phyloP scores from a whole-genome alignment of 2,888 invertebrate genomes.

The Tribolium freemani region DNA sequence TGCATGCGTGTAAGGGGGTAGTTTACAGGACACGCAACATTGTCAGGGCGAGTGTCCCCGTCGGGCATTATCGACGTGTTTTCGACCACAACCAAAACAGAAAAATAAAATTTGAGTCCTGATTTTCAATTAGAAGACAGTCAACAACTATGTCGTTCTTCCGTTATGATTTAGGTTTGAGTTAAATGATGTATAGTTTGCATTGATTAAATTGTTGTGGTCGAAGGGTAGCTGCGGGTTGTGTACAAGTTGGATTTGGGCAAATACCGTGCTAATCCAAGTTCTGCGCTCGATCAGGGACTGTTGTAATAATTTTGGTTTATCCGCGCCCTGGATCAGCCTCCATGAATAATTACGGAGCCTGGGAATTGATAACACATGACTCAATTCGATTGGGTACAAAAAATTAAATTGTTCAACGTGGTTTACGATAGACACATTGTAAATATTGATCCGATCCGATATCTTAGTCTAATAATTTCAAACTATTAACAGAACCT shows the following conservation, averaged over 20 bases:
- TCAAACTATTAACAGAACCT: too few relatives aligned
- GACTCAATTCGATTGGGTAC: neutral
- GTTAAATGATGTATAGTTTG: neutral
- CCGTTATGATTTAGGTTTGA: neutral
- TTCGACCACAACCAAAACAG: neutral
- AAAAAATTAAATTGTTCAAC: too few relatives aligned
- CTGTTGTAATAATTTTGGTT: conserved; percentile 12
- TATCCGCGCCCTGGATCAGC: conserved; percentile 5
- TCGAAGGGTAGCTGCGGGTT: neutral
- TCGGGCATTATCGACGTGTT: conserved; percentile 34
- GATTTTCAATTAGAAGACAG: neutral
- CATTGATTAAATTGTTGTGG: neutral
- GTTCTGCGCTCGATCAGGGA: neutral
- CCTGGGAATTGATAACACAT: conserved; percentile 1
- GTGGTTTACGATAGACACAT: too few relatives aligned
- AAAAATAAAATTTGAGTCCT: conserved; percentile 8
- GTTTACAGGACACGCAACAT: conserved; percentile 37
- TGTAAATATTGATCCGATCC: too few relatives aligned
- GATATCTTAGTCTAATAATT: too few relatives aligned
- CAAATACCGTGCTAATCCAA: neutral
- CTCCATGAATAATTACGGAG: conserved; percentile 15
- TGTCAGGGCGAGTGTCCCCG: conserved; percentile 35
- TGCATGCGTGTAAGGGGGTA: conserved; percentile 41
- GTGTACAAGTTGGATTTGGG: neutral
- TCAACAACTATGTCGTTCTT: neutral